Base-by-base conservation (phyloP, 2,888 invertebrate genomes). In the Diarsia brunnea region DNA sequence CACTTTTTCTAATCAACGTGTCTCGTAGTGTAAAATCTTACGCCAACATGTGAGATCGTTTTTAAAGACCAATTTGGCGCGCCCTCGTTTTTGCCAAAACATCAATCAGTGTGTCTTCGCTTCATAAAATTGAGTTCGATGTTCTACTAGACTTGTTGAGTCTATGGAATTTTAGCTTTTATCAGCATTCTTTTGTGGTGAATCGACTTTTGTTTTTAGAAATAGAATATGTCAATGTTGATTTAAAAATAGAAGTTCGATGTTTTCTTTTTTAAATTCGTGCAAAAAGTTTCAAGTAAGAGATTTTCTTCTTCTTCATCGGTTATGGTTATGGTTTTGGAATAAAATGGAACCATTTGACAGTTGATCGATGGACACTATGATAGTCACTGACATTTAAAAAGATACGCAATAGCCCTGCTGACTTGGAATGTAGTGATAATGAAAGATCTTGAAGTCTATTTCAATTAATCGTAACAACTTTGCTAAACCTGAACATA, bases 71-170 rank as follows among this genome's bases (percentile, higher is more conserved):
- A 87, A 87, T 87, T 88, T 88, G 87, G 76, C 31, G 38, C 64
- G 73, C 53, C 60, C 64, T 73, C 58, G 24, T 73, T 73, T 69
- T 86, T 87, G 88, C 90, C 88, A 90, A 87, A 80, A 87, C 85
- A 88, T 90, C 89, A 85, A 81, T 89, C 90, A 90, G 64, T 64
- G 53, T 86, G 87, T 88, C 84, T 74, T 61, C 86, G 74, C 73
- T 84, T 85, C 78, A 74, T 86, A 76, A 88, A 88, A 85, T 75
- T 74, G 71, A 69, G 78, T 84, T 89, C 85, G 84, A 82, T 83
- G 65, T 75, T 27, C 64, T 60, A 31, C 66, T 74, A 64, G 38
- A 73, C 53, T 74, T 86, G 78, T 81, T 60, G 82, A 82, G 72
- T 82, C 72, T 73, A 69, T 64, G 78, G 76, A 58, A 86, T 88